Percentiles rank a stretch among this genome's conserved stretches.
Evolutionary conservation across 2,888 invertebrate genomes (phyloP).

Genomic region (Caenorhabditis doughertyi): DNA sequence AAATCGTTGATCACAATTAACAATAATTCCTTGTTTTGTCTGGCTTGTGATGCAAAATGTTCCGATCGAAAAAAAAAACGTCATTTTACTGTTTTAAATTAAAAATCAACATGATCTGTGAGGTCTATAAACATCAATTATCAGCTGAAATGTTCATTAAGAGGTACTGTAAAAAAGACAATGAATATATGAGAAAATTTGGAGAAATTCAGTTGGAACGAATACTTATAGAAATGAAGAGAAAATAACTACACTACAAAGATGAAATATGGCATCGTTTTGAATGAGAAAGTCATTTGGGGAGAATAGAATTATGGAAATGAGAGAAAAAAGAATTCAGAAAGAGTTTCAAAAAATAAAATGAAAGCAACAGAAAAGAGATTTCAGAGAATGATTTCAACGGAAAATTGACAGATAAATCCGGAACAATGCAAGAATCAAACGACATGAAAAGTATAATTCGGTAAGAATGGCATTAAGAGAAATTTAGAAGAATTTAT

Average conservation of each 20-base stretch:
- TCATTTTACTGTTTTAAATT: constrained; percentile 10
- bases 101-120: constrained; percentile 7
- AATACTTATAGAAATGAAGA: neutral
- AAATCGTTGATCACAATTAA: constrained; percentile 8
- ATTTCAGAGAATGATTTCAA: constrained; percentile 1
- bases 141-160: constrained; percentile 12
- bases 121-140: constrained; percentile 18
- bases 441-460: neutral
- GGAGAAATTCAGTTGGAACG: neutral
- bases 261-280: constrained; percentile 9
- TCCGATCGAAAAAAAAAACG: constrained; percentile 24
- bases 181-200: neutral
- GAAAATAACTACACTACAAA: neutral
- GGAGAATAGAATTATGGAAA: neutral
- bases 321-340: neutral
- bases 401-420: neutral
- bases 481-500: neutral
- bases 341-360: neutral
- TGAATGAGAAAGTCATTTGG: constrained; percentile 17
- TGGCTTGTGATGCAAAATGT: constrained; percentile 32
- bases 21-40: constrained; percentile 22
- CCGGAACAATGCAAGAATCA: neutral
- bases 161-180: neutral
- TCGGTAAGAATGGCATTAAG: neutral
- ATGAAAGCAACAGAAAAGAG: constrained; percentile 7